Base-by-base conservation (phyloP, 2,888 invertebrate species). In the Limenitis camilla region DNA sequence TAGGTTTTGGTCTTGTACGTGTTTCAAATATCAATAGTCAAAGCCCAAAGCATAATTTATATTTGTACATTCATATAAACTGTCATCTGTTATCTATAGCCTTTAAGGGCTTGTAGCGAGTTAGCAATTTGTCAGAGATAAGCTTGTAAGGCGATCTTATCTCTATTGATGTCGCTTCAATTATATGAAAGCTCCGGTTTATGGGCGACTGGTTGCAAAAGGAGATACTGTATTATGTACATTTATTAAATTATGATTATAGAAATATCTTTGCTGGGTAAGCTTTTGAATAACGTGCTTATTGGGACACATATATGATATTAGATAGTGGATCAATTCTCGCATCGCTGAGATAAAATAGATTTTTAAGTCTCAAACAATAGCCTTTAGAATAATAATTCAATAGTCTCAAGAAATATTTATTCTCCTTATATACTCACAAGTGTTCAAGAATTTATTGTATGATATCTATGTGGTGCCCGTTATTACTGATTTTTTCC, bases 91-190 rank as follows among this genome's bases (percentile, higher is more conserved):
- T 54, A 50, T 51, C 43, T 51, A 33, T 10, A 42, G 36, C 49
- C 43, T 52, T 55, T 42, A 10, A 52, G 52, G 31, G 49, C 46
- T 35, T 45, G 47, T 48, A 32, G 44, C 50, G 46, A 41, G 41
- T 41, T 48, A 40, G 52, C 50, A 58, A 60, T 60, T 58, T 60
- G 60, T 56, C 60, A 56, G 27, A 49, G 59, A 59, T 59, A 59
- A 55, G 57, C 59, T 11, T 52, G 39, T 41, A 52, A 36, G 52
- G 42, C 48, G 48, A 32, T 43, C 53, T 54, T 48, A 36, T 40
- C 42, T 36, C 32, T 43, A 52, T 47, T 47, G 54, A 43, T 43
- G 32, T 29, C 39, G 33, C 33, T 50, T 47, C 42, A 51, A 51
- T 51, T 46, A 43, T 42, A 43, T 43, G 40, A 42, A 47, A 47